phyloP scores from a whole-genome alignment of 2,797 vertebrate species.

The Melopsittacus undulatus region DNA sequence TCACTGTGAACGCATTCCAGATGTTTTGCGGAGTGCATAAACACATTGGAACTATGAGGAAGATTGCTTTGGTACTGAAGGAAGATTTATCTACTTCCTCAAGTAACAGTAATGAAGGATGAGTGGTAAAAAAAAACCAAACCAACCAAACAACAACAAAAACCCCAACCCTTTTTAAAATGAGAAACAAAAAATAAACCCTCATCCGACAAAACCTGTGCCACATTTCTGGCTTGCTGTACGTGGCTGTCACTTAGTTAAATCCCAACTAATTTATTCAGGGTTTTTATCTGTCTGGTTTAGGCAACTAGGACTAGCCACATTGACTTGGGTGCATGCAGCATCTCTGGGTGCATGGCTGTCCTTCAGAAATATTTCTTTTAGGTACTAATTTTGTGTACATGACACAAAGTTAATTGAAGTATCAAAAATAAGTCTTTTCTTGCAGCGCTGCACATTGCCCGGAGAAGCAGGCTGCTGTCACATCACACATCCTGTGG shows the following conservation, averaged over 20 bases:
- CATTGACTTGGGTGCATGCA: background rate
- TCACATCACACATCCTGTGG: background rate
- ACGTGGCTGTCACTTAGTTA: background rate
- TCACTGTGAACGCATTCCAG: rapidly evolving
- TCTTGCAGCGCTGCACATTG: rapidly evolving
- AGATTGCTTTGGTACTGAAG: background rate
- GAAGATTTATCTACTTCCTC: background rate
- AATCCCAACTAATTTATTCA: background rate
- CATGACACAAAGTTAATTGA: background rate
- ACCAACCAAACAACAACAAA: background rate
- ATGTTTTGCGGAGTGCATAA: background rate
- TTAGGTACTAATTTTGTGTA: background rate
- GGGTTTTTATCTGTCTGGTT: background rate
- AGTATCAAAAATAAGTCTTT: background rate
- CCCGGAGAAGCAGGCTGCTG: background rate
- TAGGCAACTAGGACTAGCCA: background rate
- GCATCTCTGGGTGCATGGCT: background rate
- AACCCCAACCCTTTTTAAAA: background rate
- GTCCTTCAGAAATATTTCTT: background rate
- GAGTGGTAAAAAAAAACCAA: background rate
- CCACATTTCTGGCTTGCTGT: background rate
- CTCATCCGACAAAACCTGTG: background rate
- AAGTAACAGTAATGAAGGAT: background rate
- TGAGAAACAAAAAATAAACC: background rate
- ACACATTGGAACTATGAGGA: background rate